Conservation (phyloP, 35 echinoderm and acorn worm genomes). For the Strongylocentrotus purpuratus region DNA sequence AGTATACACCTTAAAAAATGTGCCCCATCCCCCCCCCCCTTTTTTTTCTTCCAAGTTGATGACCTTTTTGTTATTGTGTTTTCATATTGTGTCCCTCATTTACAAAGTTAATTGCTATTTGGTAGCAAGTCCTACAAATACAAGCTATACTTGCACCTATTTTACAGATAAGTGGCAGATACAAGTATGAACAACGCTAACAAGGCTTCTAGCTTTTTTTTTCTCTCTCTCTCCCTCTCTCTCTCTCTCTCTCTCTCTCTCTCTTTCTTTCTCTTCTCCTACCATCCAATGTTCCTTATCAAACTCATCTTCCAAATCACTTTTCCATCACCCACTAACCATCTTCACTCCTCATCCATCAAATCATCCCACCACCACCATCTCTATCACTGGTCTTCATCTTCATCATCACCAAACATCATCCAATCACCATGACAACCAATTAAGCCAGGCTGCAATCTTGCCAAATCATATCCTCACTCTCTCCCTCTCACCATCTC, state of each 20-base stretch:
- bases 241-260: not conserved
- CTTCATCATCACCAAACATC: slow-evolving; percentile 3
- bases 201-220: no score
- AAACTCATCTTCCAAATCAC: slow-evolving; percentile 27
- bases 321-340: slow-evolving; percentile 40
- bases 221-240: not conserved
- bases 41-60: no score
- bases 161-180: no score
- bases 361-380: slow-evolving; percentile 10
- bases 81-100: no score
- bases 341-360: slow-evolving; percentile 41
- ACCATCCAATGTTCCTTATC: not conserved
- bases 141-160: no score
- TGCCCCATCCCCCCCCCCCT: no score
- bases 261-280: not conserved
- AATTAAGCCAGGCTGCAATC: slow-evolving; percentile 10
- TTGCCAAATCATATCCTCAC: slow-evolving; percentile 11
- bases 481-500: not conserved
- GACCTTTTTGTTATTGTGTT: no score
- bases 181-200: no score
- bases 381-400: not conserved
- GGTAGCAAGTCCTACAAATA: no score
- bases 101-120: no score
- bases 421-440: slow-evolving; percentile 42
- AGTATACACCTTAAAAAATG: no score